Percentiles rank a stretch among this genome's conserved stretches.
These are phyloP conservation scores for Sciurus carolinensis DNA, from an alignment of 2,797 vertebrate species.

Conservation along the genomic window DNA sequence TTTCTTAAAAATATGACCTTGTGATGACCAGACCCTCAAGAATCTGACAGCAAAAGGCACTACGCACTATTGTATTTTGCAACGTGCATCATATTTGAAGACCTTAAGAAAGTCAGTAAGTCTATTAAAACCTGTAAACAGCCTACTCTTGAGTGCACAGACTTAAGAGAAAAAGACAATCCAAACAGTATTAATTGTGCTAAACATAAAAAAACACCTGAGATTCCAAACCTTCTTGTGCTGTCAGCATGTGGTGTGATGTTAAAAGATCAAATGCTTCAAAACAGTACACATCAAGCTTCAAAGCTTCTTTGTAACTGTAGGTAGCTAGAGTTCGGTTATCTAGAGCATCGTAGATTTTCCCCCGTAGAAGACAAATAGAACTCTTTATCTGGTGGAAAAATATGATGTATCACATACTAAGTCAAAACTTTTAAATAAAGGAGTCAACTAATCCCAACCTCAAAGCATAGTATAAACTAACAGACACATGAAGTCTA, in stretches of 20 bases:
- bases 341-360: slow-evolving; percentile 99
- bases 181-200: slow-evolving; percentile 48
- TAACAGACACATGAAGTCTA: neutral
- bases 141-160: neutral
- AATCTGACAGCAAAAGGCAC: neutral
- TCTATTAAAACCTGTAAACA: neutral
- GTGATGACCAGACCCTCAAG: neutral
- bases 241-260: slow-evolving; percentile 98
- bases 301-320: slow-evolving; percentile 99
- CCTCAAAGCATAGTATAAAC: neutral
- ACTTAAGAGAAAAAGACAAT: neutral
- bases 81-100: neutral
- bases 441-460: slow-evolving; percentile 60
- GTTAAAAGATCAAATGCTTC: slow-evolving; percentile 99
- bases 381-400: slow-evolving; percentile 96
- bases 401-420: slow-evolving; percentile 82
- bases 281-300: slow-evolving; percentile 99
- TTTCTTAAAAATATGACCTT: slow-evolving; percentile 15
- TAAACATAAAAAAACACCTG: slow-evolving; percentile 60
- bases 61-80: neutral
- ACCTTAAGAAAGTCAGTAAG: neutral
- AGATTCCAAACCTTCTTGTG: slow-evolving; percentile 95
- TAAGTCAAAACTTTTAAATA: slow-evolving; percentile 76
- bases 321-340: slow-evolving; percentile 97
- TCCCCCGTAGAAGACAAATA: slow-evolving; percentile 97